phyloP scores from a whole-genome alignment of 2,888 invertebrate genomes.

The Epinotia ramella region DNA sequence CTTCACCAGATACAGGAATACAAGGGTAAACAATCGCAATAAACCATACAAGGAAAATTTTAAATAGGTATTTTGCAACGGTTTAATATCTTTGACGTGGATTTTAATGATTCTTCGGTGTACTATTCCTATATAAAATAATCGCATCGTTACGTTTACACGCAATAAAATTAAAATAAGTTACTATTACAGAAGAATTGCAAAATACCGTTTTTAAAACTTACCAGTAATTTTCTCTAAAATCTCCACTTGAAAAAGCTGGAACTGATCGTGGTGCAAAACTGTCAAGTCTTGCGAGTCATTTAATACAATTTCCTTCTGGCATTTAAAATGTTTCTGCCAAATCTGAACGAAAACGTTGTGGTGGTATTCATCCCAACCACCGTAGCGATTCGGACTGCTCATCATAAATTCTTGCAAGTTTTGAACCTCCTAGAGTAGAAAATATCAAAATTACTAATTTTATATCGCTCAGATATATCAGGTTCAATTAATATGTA shows the following conservation, averaged over 20 bases:
- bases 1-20: no score
- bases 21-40: no score
- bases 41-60: no score
- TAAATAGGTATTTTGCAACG: no score
- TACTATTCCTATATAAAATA: no score
- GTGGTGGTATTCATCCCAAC: constrained; percentile 85
- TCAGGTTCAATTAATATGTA: no score
- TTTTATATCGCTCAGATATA: background rate
- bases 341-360: constrained; percentile 79
- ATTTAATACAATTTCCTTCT: constrained; percentile 38
- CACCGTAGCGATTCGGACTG: constrained; percentile 81
- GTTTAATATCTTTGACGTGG: no score
- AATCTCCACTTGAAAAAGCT: constrained; percentile 60
- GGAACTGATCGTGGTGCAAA: constrained; percentile 48
- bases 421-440: constrained; percentile 78
- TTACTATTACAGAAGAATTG: no score
- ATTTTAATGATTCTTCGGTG: no score
- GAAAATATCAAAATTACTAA: background rate
- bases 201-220: background rate
- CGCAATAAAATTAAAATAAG: no score
- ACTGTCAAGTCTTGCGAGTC: background rate
- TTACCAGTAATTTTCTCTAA: constrained; percentile 64
- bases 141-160: no score
- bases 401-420: constrained; percentile 82
- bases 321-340: constrained; percentile 63